Percentiles rank a stretch among this genome's conserved stretches.
Conservation (phyloP, 2,888 invertebrate species). For the Scaptomyza cyrtandrae region DNA sequence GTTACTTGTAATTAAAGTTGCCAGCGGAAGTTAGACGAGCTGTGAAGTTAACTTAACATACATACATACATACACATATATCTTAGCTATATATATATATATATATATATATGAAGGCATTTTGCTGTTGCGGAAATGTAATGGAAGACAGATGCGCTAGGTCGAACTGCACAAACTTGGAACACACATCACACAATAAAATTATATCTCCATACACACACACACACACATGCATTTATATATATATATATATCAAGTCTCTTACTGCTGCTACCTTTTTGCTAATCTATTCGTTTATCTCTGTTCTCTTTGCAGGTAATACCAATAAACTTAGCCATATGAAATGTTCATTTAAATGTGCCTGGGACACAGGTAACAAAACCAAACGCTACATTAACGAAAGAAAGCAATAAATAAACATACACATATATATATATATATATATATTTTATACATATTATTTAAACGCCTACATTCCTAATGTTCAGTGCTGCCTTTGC, state of each 20-base stretch:
- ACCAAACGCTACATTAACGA: background rate
- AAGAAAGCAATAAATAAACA: slow-evolving; percentile 1
- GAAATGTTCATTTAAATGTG: slow-evolving; percentile 30
- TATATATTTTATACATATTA: too few relatives aligned
- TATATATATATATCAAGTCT: background rate
- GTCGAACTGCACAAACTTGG: slow-evolving; percentile 41
- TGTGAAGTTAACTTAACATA: slow-evolving; percentile 64
- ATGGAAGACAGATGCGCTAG: slow-evolving; percentile 57
- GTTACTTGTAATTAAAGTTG: slow-evolving; percentile 76
- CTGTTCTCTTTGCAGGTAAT: slow-evolving; percentile 66
- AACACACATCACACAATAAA: slow-evolving; percentile 10
- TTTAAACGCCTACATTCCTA: background rate
- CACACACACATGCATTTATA: too few relatives aligned
- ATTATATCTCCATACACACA: background rate
- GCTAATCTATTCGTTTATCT: slow-evolving; percentile 33
- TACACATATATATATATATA: background rate
- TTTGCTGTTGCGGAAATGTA: slow-evolving; percentile 67
- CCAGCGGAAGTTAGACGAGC: slow-evolving; percentile 76
- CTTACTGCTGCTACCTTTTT: background rate
- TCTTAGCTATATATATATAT: background rate
- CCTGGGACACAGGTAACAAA: slow-evolving; percentile 45
- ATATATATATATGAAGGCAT: slow-evolving; percentile 33
- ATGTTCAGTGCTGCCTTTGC: background rate
- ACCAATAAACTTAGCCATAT: slow-evolving; percentile 16
- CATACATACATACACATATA: background rate